Percentiles rank a stretch among this genome's conserved stretches.
phyloP scores from a whole-genome alignment of 2,888 invertebrate genomes.

The Amblyteles armatorius region DNA sequence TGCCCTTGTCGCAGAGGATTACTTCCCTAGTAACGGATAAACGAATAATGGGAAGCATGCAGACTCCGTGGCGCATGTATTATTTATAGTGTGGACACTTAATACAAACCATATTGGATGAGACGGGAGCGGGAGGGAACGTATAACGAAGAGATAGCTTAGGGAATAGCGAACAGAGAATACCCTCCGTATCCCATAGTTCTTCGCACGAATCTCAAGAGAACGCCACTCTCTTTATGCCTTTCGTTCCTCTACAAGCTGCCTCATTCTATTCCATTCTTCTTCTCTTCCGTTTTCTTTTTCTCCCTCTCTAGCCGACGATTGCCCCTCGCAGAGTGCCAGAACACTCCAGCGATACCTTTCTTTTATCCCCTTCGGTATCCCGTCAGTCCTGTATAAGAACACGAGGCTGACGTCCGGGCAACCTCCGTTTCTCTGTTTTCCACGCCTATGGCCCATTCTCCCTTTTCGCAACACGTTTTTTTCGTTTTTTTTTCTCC shows the following conservation, averaged over 20 bases:
- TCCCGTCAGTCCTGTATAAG: slow-evolving; percentile 32
- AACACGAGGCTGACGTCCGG: slow-evolving; percentile 22
- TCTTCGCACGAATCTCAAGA: slow-evolving; percentile 57
- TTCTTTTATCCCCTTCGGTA: slow-evolving; percentile 19
- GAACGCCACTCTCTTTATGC: slow-evolving; percentile 56
- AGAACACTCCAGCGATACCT: slow-evolving; percentile 17
- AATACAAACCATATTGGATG: slow-evolving; percentile 57
- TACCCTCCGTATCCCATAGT: slow-evolving; percentile 29
- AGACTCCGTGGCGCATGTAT: not conserved
- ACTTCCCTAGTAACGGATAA: slow-evolving; percentile 27
- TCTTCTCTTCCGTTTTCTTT: slow-evolving; percentile 1
- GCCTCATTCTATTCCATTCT: slow-evolving; percentile 27
- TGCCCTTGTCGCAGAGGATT: slow-evolving; percentile 37
- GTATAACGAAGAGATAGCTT: slow-evolving; percentile 20
- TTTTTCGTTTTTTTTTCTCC: slow-evolving; percentile 31
- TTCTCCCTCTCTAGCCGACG: not conserved
- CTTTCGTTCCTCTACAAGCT: slow-evolving; percentile 41
- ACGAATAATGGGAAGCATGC: slow-evolving; percentile 1
- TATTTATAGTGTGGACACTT: slow-evolving; percentile 44
- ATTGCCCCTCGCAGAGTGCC: slow-evolving; percentile 4
- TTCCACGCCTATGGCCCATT: slow-evolving; percentile 15
- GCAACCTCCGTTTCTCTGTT: slow-evolving; percentile 4
- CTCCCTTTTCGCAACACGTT: slow-evolving; percentile 19
- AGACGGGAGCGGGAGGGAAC: slow-evolving; percentile 4
- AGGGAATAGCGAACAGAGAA: slow-evolving; percentile 13